These are phyloP conservation scores for Spheniscus mendiculus DNA, from an alignment of 2,113 vertebrate species.

Conservation along the genomic window DNA sequence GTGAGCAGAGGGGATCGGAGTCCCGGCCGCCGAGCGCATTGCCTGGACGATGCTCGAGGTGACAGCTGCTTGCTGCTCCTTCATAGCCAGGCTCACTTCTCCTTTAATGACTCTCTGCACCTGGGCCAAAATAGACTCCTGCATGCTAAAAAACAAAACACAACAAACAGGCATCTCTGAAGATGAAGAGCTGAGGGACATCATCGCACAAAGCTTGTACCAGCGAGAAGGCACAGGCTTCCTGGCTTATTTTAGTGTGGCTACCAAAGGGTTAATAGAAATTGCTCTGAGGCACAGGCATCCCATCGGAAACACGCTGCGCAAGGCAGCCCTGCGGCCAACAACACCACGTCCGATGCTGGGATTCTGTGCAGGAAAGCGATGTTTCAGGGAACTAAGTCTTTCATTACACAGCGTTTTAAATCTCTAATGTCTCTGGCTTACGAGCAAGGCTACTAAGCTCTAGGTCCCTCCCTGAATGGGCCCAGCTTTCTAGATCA, in stretches of 20 bases:
- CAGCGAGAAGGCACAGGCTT: background rate
- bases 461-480: background rate
- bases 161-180: background rate
- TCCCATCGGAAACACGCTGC: background rate
- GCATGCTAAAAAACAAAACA: slow-evolving; percentile 79
- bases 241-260: background rate
- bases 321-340: background rate
- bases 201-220: background rate
- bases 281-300: background rate
- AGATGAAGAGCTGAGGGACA: background rate
- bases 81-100: slow-evolving; percentile 94
- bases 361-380: background rate
- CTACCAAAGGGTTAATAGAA: background rate
- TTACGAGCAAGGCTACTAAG: background rate
- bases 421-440: background rate
- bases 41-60: slow-evolving; percentile 99
- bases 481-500: background rate
- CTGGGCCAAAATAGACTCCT: slow-evolving; percentile 93
- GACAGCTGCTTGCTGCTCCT: slow-evolving; percentile 94
- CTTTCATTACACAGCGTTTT: rapidly evolving
- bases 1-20: slow-evolving; percentile 90
- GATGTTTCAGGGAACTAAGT: background rate
- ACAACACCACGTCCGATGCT: background rate
- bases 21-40: slow-evolving; percentile 93
- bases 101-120: slow-evolving; percentile 96